Percentiles rank a stretch among this genome's conserved stretches.
phyloP scores from a whole-genome alignment of 1,140 invertebrate species.

The Potamilus streckersoni region DNA sequence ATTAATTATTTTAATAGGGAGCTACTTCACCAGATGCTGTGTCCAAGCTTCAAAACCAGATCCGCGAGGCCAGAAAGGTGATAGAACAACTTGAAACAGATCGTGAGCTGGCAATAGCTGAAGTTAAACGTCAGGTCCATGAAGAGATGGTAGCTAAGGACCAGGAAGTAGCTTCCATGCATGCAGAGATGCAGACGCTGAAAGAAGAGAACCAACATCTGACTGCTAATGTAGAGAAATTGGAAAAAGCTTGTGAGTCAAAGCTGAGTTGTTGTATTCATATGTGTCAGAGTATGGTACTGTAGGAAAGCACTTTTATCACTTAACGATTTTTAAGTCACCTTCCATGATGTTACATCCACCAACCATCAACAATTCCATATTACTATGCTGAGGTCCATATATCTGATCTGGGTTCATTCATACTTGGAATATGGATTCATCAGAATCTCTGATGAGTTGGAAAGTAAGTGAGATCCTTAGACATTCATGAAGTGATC shows the following conservation, averaged over 20 bases:
- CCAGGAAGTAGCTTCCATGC: constrained; percentile 68
- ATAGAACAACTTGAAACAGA: constrained; percentile 62
- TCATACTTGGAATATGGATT: no score
- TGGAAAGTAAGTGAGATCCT: no score
- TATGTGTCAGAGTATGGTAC: background rate
- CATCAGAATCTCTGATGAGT: no score
- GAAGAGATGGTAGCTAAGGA: constrained; percentile 72
- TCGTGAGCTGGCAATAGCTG: constrained; percentile 59
- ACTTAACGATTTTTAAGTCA: no score
- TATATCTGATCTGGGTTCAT: no score
- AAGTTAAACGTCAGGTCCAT: constrained; percentile 55
- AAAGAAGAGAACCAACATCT: constrained; percentile 70
- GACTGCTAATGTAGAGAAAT: constrained; percentile 68
- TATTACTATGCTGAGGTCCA: no score
- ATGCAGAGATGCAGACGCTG: constrained; percentile 68
- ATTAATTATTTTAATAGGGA: constrained; percentile 14
- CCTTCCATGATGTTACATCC: no score
- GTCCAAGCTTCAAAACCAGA: constrained; percentile 55
- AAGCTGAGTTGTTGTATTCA: background rate
- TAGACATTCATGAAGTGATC: no score
- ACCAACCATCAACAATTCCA: no score
- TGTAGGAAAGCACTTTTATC: no score
- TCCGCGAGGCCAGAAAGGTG: constrained; percentile 56
- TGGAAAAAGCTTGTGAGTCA: constrained; percentile 55
- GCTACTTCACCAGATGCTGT: constrained; percentile 32